Evolutionary conservation across 2,888 invertebrate species (phyloP), one percentile per base, ranked within the genome.

Genomic region (Philhelius pedissequus): DNA sequence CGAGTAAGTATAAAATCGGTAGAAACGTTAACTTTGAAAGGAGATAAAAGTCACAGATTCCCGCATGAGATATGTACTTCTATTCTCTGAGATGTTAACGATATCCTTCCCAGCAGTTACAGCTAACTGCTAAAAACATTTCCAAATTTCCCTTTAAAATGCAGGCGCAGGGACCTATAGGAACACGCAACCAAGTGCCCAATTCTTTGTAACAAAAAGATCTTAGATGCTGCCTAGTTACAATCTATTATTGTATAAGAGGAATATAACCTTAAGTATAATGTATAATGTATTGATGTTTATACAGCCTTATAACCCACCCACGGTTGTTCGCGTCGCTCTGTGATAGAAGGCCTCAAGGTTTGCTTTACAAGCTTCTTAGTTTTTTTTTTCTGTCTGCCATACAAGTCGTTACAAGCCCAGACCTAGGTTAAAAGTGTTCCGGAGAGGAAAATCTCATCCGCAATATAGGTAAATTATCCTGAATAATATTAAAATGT

Each of bases 381-480:
- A 20, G 60, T 38, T 15, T 20, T 32, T 52, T 38, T 60, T 62
- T 71, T 35, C 64, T 68, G 22, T 62, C 56, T 60, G 27, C 69
- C 38, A 30, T 45, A 9, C 15, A 4, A 38, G 66, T 18, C 58
- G 25, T 56, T 48, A 69, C 73, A 48, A 15, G 27, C 54, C 32
- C 32, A 56, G 56, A 56, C 45, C 45, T 48, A 64, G 48, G 40
- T 27, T 52, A 71, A 69, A 84, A 79, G 75, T 79, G 64, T 75
- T 79, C 79, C 70, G 64, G 75, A 84, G 79, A 84, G 79, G 73
- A 75, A 83, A 83, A 84, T 75, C 75, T 79, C 70, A 84, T 84
- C 79, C 79, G 75, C 52, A 84, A 84, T 75, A 84, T 84, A 79
- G 83, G 79, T 79, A 79, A 79, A 84, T 84, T 84, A 71, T 79